A percentile compares a stretch with the other conserved stretches of the same genome.
phyloP scores from a whole-genome alignment of 2,888 invertebrate species.

The Hypomecis atomaria region DNA sequence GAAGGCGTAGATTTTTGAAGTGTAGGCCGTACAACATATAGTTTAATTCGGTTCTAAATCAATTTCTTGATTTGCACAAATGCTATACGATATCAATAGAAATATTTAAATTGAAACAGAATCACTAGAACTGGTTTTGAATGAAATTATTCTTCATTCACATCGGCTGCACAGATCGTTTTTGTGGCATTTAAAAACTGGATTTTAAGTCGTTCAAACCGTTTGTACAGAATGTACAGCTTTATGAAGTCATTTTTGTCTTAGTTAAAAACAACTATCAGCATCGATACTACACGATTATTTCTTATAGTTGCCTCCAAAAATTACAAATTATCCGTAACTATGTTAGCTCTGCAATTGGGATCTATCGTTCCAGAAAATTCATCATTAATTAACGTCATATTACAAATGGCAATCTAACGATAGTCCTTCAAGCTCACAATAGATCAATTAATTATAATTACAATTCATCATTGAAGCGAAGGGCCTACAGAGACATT shows the following conservation, averaged over 20 bases:
- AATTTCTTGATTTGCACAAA: background rate
- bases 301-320: background rate
- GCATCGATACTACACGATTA: background rate
- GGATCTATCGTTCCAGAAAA: conserved; percentile 7
- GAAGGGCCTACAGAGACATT: conserved; percentile 55
- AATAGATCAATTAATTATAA: conserved; percentile 63
- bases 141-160: conserved; percentile 9
- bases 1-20: background rate
- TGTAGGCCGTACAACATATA: background rate
- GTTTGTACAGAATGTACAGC: background rate
- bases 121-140: conserved; percentile 6
- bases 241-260: background rate
- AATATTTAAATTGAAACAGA: background rate
- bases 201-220: background rate
- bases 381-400: conserved; percentile 31
- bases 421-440: conserved; percentile 57
- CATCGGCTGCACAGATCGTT: background rate
- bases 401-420: conserved; percentile 46
- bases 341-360: background rate
- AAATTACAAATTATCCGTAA: background rate
- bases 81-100: background rate
- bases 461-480: conserved; percentile 65
- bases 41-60: background rate
- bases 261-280: background rate
- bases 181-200: conserved; percentile 9